Base-by-base conservation (phyloP, 2,888 invertebrate genomes). In the Gisinianus flammeolus region DNA sequence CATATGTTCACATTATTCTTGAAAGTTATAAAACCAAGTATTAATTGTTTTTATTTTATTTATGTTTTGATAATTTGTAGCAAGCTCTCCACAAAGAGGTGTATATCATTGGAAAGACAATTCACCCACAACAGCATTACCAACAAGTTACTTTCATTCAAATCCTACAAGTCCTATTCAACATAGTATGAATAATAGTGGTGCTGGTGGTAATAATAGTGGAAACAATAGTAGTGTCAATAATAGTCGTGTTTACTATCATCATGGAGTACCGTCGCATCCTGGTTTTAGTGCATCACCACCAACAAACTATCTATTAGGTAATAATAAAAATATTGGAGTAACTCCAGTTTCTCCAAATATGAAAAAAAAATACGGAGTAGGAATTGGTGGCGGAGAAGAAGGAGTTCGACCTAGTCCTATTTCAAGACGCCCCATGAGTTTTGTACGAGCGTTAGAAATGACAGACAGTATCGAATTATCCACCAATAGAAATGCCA, bases 401-500 rank as follows among this genome's bases (percentile, higher is more conserved):
- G 76, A 56, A 67, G 70, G 33, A 30, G 77, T 71, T 31, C 75
- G 85, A 73, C 82, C 84, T 76, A 83, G 85, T 82, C 81, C 85
- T 70, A 85, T 84, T 52, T 84, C 85, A 31, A 85, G 87, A 89
- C 83, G 88, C 26, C 95, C 95, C 67, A 94, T 95, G 89, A 94
- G 94, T 81, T 95, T 95, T 88, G 94, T 95, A 79, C 90, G 95
- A 84, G 95, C 95, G 67, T 90, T 95, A 35, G 95, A 95, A 88
- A 94, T 95, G 91, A 93, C 94, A 84, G 94, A 95, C 88, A 92
- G 92, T 78, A 92, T 95, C 87, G 96, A 96, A 86, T 92, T 95
- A 89, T 88, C 88, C 79, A 81, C 79, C 76, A 82, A 58, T 58
- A 12, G 22, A 62, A 62, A 22, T 62, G 4, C 22, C 1, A 62